A percentile compares a stretch with the other conserved stretches of the same genome.
Conservation (phyloP, 2,797 vertebrate genomes). For the Pipistrellus kuhlii region DNA sequence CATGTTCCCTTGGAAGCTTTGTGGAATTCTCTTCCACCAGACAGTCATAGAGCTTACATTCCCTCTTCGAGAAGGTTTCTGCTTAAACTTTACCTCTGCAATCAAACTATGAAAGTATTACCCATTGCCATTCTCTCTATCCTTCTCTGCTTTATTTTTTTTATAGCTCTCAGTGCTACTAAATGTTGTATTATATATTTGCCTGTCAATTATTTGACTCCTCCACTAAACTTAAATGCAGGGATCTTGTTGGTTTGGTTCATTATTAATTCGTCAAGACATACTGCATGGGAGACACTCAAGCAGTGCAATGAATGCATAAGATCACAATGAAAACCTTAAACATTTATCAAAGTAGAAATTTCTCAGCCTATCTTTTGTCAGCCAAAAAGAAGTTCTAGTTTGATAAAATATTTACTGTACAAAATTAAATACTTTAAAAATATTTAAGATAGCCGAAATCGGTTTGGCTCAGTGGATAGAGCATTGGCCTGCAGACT, state of each 20-base stretch:
- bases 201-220: neutral
- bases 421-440: neutral
- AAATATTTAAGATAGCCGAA: neutral
- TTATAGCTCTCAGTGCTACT: neutral
- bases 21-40: neutral
- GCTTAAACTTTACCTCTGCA: neutral
- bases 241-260: neutral
- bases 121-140: neutral
- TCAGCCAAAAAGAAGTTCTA: neutral
- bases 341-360: neutral
- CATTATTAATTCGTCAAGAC: neutral
- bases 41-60: neutral
- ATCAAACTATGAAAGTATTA: neutral
- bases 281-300: neutral
- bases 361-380: neutral
- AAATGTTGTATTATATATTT: neutral
- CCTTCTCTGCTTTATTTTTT: neutral
- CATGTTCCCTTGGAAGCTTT: neutral
- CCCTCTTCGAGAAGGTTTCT: neutral
- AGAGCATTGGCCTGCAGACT: too few relatives aligned
- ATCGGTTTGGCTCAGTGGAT: too few relatives aligned
- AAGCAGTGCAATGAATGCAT: neutral
- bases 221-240: neutral
- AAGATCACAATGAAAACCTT: neutral
- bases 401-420: neutral